Evolutionary conservation across 64 coral and sea anemone genomes (phyloP).

Genomic region (Platygyra sinensis): DNA sequence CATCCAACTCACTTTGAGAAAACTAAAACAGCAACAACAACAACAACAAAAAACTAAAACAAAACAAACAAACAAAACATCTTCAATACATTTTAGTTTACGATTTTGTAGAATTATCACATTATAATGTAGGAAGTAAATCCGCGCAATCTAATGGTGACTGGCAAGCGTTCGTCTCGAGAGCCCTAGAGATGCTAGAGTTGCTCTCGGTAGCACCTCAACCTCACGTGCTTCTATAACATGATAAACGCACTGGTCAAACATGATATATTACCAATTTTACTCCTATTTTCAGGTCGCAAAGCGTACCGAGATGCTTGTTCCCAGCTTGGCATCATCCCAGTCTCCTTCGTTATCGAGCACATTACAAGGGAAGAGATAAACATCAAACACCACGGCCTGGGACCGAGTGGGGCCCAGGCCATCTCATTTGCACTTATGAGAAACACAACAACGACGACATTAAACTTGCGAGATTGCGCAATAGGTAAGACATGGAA

Average conservation of each 20-base stretch:
- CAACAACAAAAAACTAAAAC: too few species aligned
- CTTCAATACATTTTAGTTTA: too few species aligned
- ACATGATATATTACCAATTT: background rate
- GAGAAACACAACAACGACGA: conserved; percentile 78
- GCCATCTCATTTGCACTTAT: conserved; percentile 73
- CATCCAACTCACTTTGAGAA: too few species aligned
- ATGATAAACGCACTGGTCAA: background rate
- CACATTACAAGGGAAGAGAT: conserved; percentile 66
- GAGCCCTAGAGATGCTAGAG: too few species aligned
- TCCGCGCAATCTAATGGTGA: too few species aligned
- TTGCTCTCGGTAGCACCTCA: too few species aligned
- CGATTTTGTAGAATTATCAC: too few species aligned
- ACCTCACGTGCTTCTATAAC: too few species aligned
- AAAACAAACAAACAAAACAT: too few species aligned
- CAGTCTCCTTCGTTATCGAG: conserved; percentile 88
- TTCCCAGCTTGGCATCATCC: conserved; percentile 72
- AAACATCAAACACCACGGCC: conserved; percentile 91
- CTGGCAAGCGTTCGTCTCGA: too few species aligned
- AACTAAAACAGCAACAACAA: too few species aligned
- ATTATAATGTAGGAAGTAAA: too few species aligned
- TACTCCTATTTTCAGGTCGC: background rate
- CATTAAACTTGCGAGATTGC: conserved; percentile 81
- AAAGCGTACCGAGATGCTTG: conserved; percentile 79
- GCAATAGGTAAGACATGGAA: conserved; percentile 62
- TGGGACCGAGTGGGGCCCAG: conserved; percentile 85